These are phyloP conservation scores for Pseudomyrmex gracilis DNA, from an alignment of 1,140 invertebrate species.

Conservation along the genomic window DNA sequence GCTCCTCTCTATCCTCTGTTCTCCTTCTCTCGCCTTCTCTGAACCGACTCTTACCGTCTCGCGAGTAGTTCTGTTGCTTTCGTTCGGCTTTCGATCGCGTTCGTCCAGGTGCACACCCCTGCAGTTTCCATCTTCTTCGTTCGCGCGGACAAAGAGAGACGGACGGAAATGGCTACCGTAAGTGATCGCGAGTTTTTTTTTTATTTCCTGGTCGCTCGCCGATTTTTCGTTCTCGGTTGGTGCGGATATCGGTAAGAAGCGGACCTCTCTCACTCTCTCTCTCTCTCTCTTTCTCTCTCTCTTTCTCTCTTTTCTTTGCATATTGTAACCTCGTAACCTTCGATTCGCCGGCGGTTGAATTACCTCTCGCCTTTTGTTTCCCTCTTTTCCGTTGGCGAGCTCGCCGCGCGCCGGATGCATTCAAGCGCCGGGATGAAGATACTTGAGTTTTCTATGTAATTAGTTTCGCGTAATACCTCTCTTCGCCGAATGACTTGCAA, in stretches of 20 bases:
- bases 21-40: constrained; percentile 5
- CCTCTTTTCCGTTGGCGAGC: constrained; percentile 10
- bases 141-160: constrained; percentile 34
- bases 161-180: constrained; percentile 32
- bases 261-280: background rate
- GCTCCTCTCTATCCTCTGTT: constrained; percentile 17
- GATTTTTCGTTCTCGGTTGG: constrained; percentile 51
- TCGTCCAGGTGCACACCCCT: constrained; percentile 65
- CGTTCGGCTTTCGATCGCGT: constrained; percentile 59
- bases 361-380: constrained; percentile 39
- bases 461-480: constrained; percentile 63
- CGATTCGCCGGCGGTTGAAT: constrained; percentile 45
- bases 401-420: constrained; percentile 26
- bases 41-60: background rate
- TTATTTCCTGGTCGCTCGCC: constrained; percentile 40
- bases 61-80: background rate
- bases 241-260: constrained; percentile 42
- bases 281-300: too few species aligned
- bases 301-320: constrained; percentile 43
- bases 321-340: constrained; percentile 62
- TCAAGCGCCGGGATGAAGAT: constrained; percentile 48
- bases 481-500: constrained; percentile 56
- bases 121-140: constrained; percentile 56
- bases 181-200: constrained; percentile 53
- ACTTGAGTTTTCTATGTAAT: constrained; percentile 61